Base-by-base conservation (phyloP, 2,113 vertebrate genomes). In the Toxotes chatareus region DNA sequence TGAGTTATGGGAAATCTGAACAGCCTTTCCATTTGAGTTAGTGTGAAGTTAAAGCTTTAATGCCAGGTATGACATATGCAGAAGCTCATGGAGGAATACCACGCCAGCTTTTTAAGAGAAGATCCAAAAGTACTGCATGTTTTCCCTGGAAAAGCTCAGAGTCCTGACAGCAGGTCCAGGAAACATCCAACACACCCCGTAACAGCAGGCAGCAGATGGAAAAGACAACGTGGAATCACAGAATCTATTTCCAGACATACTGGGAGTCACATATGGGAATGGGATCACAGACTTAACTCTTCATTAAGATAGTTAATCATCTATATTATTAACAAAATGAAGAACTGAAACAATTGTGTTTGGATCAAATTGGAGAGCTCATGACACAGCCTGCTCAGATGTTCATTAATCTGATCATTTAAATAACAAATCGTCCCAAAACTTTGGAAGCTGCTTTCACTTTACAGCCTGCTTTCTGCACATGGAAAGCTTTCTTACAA, bases 111-210 rank as follows among this genome's bases (percentile, higher is more conserved):
- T 83, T 83, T 31, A 74, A 81, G 59, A 81, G 77, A 83, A 73
- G 79, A 87, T 87, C 88, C 78, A 79, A 80, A 82, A 88, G 85
- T 73, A 59, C 86, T 63, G 49, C 78, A 80, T 90, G 90, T 89
- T 91, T 93, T 91, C 76, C 67, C 84, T 93, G 89, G 91, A 90
- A 90, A 78, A 73, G 61, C 82, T 91, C 67, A n/a, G 60, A 17
- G 76, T 64, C 56, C 73, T 85, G 75, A 85, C 83, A 86, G 88
- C 73, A 46, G 17, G 62, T 92, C 92, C 90, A 90, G 89, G 88
- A 92, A 93, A 90, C 69, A 57, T 89, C 88, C 83, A 84, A 81
- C 82, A 76, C 79, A 81, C 80, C 64, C 80, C 7, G 59, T 8
- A 83, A 83, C 87, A 90, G 75, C 82, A 80, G 75, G 86, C 79